Evolutionary conservation across 2,797 vertebrate species (phyloP).

Genomic region (Cephalopachus bancanus): DNA sequence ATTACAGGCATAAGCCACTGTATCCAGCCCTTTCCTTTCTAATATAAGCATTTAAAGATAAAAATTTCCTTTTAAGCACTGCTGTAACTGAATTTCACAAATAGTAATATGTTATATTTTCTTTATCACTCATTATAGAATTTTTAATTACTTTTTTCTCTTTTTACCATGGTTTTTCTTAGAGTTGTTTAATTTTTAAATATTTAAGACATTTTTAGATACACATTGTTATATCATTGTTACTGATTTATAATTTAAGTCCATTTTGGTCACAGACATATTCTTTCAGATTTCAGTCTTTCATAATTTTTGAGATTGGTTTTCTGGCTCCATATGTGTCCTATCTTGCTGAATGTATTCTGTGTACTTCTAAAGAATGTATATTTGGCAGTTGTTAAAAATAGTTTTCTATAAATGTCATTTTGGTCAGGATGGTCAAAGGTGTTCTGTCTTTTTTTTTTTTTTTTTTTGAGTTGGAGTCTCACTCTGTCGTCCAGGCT

Average conservation of each 20-base stretch:
- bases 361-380: background rate
- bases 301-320: background rate
- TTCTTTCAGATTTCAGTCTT: background rate
- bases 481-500: too few relatives aligned
- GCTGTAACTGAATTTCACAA: background rate
- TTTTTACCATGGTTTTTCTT: background rate
- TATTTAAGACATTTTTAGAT: background rate
- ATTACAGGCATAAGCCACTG: too few relatives aligned
- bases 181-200: background rate
- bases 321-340: background rate
- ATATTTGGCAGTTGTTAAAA: background rate
- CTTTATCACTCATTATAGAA: background rate
- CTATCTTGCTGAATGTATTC: background rate
- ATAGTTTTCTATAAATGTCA: background rate
- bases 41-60: too few relatives aligned
- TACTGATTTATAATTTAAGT: background rate
- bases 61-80: background rate
- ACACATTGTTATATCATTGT: background rate
- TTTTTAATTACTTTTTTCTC: background rate
- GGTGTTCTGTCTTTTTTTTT: background rate
- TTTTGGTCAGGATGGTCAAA: slow-evolving; percentile 6
- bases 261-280: background rate
- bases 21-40: too few relatives aligned
- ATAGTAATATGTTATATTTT: background rate
- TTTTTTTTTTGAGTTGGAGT: too few relatives aligned